Evolutionary conservation across 2,113 vertebrate genomes (phyloP).

Genomic region (Hoplias malabaricus): DNA sequence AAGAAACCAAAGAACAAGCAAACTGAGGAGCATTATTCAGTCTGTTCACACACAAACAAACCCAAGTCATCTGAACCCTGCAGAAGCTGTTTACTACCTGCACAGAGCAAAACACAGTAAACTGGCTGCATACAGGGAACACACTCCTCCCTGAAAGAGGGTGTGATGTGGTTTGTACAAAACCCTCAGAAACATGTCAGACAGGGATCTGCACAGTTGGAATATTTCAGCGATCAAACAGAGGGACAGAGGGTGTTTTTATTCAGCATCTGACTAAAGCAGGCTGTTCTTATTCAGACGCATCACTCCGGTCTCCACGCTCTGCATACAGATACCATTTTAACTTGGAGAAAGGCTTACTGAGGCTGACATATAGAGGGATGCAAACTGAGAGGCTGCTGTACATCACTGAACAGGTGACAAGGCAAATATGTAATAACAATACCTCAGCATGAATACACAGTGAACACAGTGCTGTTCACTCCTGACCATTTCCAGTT

Average conservation of each 20-base stretch:
- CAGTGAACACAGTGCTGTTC: too few relatives aligned
- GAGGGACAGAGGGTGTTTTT: background rate
- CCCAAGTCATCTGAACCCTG: background rate
- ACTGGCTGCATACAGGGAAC: background rate
- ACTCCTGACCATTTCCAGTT: too few relatives aligned
- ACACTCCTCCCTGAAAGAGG: background rate
- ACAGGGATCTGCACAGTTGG: background rate
- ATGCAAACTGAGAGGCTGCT: too few relatives aligned
- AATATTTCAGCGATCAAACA: background rate
- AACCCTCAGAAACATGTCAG: background rate
- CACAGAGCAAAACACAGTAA: background rate
- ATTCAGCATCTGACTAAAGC: background rate
- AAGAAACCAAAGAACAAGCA: too few relatives aligned
- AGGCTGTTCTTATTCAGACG: background rate
- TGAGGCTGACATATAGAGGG: too few relatives aligned
- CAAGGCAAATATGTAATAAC: too few relatives aligned
- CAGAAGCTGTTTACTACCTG: background rate
- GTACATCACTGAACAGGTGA: too few relatives aligned
- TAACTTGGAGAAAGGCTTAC: too few relatives aligned
- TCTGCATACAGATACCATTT: background rate
- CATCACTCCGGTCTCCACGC: background rate
- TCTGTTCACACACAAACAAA: too few relatives aligned
- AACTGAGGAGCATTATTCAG: too few relatives aligned
- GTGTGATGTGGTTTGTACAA: background rate
- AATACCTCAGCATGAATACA: too few relatives aligned